Evolutionary conservation across 2,797 vertebrate species (phyloP).

Genomic region (Taeniopygia guttata): DNA sequence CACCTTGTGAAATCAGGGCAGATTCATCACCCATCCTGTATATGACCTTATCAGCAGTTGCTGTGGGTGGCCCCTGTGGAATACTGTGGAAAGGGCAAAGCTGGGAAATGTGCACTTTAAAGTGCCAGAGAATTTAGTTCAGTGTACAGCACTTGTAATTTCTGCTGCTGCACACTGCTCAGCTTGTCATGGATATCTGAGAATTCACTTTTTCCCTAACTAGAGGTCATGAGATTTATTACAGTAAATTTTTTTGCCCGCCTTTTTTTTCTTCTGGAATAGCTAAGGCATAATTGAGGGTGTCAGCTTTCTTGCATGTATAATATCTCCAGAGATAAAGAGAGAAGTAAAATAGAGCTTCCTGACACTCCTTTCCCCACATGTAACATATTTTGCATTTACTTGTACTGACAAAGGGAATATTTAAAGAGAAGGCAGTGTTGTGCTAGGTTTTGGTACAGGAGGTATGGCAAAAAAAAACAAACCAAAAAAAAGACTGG

Average conservation of each 20-base stretch:
- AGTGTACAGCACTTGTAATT: background rate
- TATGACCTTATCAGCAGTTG: conserved; percentile 62
- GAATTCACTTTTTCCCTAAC: background rate
- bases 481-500: background rate
- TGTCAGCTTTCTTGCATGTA: background rate
- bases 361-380: background rate
- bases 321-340: background rate
- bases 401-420: background rate
- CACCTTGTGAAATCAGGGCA: conserved; percentile 15
- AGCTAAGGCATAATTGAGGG: background rate
- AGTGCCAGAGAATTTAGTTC: conserved; percentile 12
- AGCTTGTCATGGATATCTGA: background rate
- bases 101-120: conserved; percentile 38
- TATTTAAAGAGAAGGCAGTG: background rate
- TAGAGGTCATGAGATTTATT: background rate
- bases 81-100: conserved; percentile 59
- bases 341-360: background rate
- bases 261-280: background rate
- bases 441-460: background rate
- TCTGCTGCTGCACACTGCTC: background rate
- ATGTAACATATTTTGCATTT: background rate
- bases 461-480: background rate
- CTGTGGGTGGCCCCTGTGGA: conserved; percentile 24
- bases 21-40: conserved; percentile 52
- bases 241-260: accelerated